A percentile compares a stretch with the other conserved stretches of the same genome.
Conservation (phyloP, 2,888 invertebrate genomes). For the Tiliacea aurago region DNA sequence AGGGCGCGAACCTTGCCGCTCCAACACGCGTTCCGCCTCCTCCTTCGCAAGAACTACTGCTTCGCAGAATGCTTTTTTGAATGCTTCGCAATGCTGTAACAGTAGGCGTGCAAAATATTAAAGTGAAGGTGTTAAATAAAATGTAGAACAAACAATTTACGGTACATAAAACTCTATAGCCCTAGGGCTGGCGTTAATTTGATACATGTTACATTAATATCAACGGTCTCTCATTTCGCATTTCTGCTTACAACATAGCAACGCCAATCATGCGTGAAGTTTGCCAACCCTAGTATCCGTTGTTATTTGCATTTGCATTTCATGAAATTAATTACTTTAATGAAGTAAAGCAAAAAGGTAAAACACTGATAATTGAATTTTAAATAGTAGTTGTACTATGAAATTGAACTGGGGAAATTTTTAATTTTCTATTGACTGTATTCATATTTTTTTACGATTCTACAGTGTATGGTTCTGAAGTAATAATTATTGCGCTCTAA, state of each 20-base stretch:
- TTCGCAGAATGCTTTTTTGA: too few relatives aligned
- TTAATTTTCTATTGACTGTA: conserved; percentile 11
- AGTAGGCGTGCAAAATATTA: neutral
- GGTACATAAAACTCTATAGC: neutral
- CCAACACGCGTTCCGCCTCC: too few relatives aligned
- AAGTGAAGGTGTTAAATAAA: conserved; percentile 6
- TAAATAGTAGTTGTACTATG: conserved; percentile 43
- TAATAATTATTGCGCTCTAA: conserved; percentile 36
- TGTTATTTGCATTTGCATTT: conserved; percentile 62
- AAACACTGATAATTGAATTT: conserved; percentile 57
- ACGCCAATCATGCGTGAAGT: conserved; percentile 59
- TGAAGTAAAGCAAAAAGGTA: conserved; percentile 52
- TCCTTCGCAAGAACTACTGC: too few relatives aligned
- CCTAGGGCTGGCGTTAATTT: conserved; percentile 48
- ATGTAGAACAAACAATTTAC: conserved; percentile 19
- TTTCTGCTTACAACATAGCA: conserved; percentile 60
- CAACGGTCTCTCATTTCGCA: conserved; percentile 62
- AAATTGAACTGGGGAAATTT: conserved; percentile 39
- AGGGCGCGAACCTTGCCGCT: too few relatives aligned
- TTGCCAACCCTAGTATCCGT: conserved; percentile 63
- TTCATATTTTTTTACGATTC: neutral
- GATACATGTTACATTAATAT: conserved; percentile 51
- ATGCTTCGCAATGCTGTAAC: too few relatives aligned
- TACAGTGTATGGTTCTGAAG: neutral
- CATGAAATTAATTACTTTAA: conserved; percentile 60